Percentiles rank a stretch among this genome's conserved stretches.
Evolutionary conservation across 2,888 invertebrate genomes (phyloP).

Genomic region (Iselma pallidipennis): DNA sequence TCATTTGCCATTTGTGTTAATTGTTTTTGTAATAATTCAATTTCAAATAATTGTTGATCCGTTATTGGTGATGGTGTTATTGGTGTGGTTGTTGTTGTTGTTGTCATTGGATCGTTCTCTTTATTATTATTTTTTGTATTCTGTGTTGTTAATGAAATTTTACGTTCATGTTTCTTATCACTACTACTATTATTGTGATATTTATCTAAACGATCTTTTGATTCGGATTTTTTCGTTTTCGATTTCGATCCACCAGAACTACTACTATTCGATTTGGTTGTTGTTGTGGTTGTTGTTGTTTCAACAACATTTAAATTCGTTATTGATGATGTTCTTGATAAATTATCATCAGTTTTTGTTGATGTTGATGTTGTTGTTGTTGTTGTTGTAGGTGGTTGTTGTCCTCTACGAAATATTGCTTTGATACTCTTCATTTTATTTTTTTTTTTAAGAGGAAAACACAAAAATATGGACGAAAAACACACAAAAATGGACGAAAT

Average conservation of each 20-base stretch:
- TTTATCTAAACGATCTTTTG: slow-evolving; percentile 50
- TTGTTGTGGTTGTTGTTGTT: slow-evolving; percentile 62
- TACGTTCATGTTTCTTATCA: slow-evolving; percentile 46
- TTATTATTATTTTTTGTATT: no score
- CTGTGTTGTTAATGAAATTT: slow-evolving; percentile 38
- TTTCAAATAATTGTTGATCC: slow-evolving; percentile 58
- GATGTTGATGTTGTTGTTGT: slow-evolving; percentile 28
- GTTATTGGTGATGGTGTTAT: no score
- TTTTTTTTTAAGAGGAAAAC: slow-evolving; percentile 50
- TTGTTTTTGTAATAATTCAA: slow-evolving; percentile 67
- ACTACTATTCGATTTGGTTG: slow-evolving; percentile 44
- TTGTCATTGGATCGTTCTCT: no score
- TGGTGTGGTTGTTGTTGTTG: slow-evolving; percentile 50
- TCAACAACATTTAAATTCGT: slow-evolving; percentile 68
- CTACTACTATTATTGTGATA: slow-evolving; percentile 35
- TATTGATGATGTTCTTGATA: slow-evolving; percentile 67
- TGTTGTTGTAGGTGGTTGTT: slow-evolving; percentile 60
- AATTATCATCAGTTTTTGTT: slow-evolving; percentile 38
- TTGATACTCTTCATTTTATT: slow-evolving; percentile 86
- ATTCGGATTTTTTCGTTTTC: slow-evolving; percentile 55
- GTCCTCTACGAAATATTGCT: slow-evolving; percentile 89
- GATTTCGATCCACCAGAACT: slow-evolving; percentile 59
- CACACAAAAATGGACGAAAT: slow-evolving; percentile 4
- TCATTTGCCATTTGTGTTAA: slow-evolving; percentile 68
- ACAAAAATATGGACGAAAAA: background rate